Evolutionary conservation across 30 jellyfish, hydroid and myxozoan genomes (phyloP).

Genomic region (Turritopsis dohrnii): DNA sequence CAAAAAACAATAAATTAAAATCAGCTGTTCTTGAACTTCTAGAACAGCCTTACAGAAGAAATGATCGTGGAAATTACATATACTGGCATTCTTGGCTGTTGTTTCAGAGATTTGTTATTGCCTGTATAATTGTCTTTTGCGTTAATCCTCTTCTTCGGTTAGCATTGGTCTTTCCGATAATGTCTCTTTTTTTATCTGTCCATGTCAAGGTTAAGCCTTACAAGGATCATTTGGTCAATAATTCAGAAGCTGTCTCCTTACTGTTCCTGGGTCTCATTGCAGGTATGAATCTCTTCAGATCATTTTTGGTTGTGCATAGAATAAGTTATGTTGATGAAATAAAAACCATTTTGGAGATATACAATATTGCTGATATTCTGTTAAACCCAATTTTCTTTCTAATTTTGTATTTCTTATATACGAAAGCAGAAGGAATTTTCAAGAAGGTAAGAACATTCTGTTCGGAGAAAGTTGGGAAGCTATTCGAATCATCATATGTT

Average conservation of each 20-base stretch:
- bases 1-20: background rate
- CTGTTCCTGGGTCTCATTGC: background rate
- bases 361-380: background rate
- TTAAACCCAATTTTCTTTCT: background rate
- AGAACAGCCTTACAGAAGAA: conserved; percentile 16
- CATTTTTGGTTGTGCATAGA: background rate
- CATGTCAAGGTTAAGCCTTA: conserved; percentile 29
- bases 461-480: no score
- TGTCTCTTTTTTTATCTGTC: background rate
- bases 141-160: background rate
- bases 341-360: background rate
- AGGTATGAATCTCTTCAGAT: background rate
- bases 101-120: conserved; percentile 1
- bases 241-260: conserved; percentile 20
- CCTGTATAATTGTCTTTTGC: background rate
- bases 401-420: no score
- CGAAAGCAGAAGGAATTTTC: background rate
- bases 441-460: background rate
- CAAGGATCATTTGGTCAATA: conserved; percentile 15
- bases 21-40: background rate
- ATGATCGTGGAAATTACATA: conserved; percentile 14
- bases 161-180: conserved; percentile 2
- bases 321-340: background rate
- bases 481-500: no score
- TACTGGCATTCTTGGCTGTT: conserved; percentile 33